These are phyloP conservation scores for Phataginus tetradactyla DNA, from an alignment of 2,797 vertebrate genomes.

Conservation along the genomic window DNA sequence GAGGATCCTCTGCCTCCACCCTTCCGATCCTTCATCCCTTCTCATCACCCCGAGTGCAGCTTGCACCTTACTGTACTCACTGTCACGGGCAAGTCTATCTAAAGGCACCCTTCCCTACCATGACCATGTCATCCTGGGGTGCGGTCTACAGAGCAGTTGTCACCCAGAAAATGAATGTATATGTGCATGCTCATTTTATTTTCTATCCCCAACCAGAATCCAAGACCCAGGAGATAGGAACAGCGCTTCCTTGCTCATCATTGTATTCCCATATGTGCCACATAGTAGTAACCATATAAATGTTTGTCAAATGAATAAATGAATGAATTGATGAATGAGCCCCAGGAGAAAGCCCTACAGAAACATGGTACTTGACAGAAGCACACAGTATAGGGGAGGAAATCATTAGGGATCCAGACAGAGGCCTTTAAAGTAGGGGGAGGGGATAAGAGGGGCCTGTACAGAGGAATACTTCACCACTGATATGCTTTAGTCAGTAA, in stretches of 20 bases:
- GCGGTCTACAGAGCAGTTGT: no score
- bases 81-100: no score
- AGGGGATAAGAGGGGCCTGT: accelerated
- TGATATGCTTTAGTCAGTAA: no score
- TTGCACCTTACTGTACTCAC: not conserved
- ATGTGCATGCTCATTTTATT: no score
- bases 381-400: not conserved
- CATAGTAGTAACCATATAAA: not conserved
- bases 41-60: not conserved
- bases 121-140: not conserved
- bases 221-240: not conserved
- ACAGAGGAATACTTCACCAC: not conserved
- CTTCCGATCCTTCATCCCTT: no score
- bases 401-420: no score
- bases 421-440: no score
- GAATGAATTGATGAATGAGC: not conserved
- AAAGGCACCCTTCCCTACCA: accelerated
- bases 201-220: not conserved
- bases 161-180: no score
- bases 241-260: no score
- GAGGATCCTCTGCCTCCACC: not conserved
- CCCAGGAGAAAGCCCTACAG: not conserved
- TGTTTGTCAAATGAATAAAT: not conserved
- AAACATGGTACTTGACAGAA: accelerated
- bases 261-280: no score